Base-by-base conservation (phyloP, 23 tunicate species). In the Botrylloides violaceus region DNA sequence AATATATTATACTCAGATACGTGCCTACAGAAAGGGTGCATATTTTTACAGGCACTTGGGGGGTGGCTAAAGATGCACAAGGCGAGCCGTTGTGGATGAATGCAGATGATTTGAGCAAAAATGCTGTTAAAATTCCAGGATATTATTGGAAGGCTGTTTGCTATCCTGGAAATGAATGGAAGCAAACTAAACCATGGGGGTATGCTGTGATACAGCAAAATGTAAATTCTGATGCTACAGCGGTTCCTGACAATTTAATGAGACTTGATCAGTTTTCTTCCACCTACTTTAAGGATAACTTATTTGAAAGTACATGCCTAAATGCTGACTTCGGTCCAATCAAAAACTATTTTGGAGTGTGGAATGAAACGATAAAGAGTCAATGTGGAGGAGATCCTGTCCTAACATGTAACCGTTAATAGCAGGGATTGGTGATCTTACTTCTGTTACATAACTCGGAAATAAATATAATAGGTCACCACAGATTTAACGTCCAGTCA, bases 121-220 rank as follows among this genome's bases (percentile, higher is more conserved):
- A 72, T 32, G 79, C 80, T 21, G 98, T 93, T 1, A 82, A 78
- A 64, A 86, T 86, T 23, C 98, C 98, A 7, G 89, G 80, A 26
- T 86, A 68, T 72, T 93, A 85, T 66, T 93, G 98, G 98, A 93
- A 93, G 61, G 95, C 95, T 1, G 88, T 84, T 50, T 93, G 98
- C 65, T 93, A 93, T 71, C 97, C 97, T 50, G 97, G 97, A 20
- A 81, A 77, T 72, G 21, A 61, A 6, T 36, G 56, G 29, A 31
- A 57, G 22, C 35, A 36, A 4, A 79, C 32, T 55, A 27, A 59
- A 9, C 75, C 97, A 31, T 90, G 97, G 97, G 84, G 68, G 6
- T 83, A 70, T 79, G 97, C 90, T 1, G 74, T 90, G 18, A 66
- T 90, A 3, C 70, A 83, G 56, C 29, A 79, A 50, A 90, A 90